These are phyloP conservation scores for Coreius guichenoti DNA, from an alignment of 2,797 vertebrate species.

Conservation along the genomic window DNA sequence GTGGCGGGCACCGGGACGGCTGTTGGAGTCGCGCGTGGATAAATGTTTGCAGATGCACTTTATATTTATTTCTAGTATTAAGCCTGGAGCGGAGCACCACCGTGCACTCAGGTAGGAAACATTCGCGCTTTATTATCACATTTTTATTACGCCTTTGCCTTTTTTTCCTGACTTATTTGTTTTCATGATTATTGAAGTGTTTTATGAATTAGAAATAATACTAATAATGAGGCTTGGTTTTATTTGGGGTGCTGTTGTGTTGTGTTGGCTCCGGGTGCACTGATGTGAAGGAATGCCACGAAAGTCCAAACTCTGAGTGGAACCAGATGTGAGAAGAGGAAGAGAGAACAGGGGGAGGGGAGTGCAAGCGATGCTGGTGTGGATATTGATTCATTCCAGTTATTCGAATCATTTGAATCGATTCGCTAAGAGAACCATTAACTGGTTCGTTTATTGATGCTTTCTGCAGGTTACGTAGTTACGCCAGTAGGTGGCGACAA, in stretches of 20 bases:
- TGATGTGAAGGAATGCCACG: conserved; percentile 76
- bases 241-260: conserved; percentile 52
- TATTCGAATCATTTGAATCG: conserved; percentile 16
- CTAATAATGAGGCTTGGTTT: conserved; percentile 18
- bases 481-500: not conserved
- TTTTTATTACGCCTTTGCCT: not conserved
- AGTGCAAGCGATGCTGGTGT: conserved; percentile 46
- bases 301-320: conserved; percentile 81
- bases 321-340: conserved; percentile 80
- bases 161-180: not conserved
- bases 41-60: conserved; percentile 79
- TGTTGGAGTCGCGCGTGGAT: conserved; percentile 68
- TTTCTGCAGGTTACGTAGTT: not conserved
- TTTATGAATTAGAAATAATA: conserved; percentile 32
- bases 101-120: conserved; percentile 74
- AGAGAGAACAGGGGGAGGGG: conserved; percentile 62
- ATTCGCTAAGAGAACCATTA: not conserved
- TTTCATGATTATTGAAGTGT: not conserved
- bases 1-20: conserved; percentile 66
- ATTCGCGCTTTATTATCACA: not conserved
- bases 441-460: not conserved
- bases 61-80: conserved; percentile 80
- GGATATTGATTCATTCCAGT: not conserved
- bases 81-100: conserved; percentile 75
- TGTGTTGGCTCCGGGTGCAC: conserved; percentile 45